Evolutionary conservation across 2,888 invertebrate species (phyloP).

Genomic region (Tenthredo mesomela): DNA sequence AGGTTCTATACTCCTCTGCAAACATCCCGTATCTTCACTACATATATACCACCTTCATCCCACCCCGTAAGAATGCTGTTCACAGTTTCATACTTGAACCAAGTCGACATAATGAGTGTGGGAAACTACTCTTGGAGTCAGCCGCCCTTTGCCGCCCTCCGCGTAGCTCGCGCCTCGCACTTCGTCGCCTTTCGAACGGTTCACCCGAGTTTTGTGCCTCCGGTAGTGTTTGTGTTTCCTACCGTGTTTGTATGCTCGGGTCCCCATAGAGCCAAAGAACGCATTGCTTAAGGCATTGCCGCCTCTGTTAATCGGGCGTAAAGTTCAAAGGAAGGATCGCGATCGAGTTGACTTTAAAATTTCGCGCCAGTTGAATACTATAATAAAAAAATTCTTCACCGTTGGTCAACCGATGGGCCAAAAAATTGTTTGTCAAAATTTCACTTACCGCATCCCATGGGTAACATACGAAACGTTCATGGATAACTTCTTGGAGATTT

Average conservation of each 20-base stretch:
- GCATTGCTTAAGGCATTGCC: constrained; percentile 8
- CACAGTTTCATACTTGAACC: constrained; percentile 54
- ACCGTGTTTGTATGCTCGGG: constrained; percentile 53
- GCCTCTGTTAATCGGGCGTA: constrained; percentile 47
- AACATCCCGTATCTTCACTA: background rate
- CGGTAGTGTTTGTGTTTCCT: constrained; percentile 55
- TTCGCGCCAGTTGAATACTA: constrained; percentile 34
- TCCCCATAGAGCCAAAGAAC: constrained; percentile 28
- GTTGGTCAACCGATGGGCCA: background rate
- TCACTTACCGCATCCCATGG: too few species aligned
- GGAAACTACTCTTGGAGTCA: constrained; percentile 53
- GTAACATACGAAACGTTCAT: background rate
- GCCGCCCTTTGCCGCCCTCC: constrained; percentile 48
- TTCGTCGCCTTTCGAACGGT: constrained; percentile 42
- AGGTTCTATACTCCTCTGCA: constrained; percentile 6
- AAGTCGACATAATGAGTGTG: constrained; percentile 55
- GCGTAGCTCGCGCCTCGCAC: constrained; percentile 47
- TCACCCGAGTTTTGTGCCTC: constrained; percentile 38
- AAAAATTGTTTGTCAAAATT: background rate
- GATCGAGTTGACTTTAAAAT: constrained; percentile 29
- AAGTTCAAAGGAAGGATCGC: constrained; percentile 45
- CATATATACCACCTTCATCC: background rate
- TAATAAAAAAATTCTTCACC: constrained; percentile 14
- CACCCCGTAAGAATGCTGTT: constrained; percentile 52
- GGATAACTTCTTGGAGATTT: background rate